phyloP scores from a whole-genome alignment of 2,888 invertebrate genomes.

The Punctoribates punctum region DNA sequence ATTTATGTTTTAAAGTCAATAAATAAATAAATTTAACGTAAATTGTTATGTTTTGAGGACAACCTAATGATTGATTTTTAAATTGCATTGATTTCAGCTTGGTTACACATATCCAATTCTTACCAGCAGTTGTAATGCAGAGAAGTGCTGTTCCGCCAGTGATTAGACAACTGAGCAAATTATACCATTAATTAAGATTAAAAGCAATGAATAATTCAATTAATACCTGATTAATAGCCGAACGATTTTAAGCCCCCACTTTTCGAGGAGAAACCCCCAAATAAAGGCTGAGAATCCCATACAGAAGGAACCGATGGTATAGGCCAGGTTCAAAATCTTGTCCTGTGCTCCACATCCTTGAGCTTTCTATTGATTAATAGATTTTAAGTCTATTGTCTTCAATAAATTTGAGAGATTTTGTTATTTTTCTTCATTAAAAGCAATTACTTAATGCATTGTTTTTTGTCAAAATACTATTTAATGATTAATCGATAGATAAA shows the following conservation, averaged over 20 bases:
- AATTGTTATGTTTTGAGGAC: no score
- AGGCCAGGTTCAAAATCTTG: slow-evolving; percentile 47
- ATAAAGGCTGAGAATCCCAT: slow-evolving; percentile 48
- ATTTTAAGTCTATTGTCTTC: no score
- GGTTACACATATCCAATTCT: no score
- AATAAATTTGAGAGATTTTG: background rate
- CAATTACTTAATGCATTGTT: background rate
- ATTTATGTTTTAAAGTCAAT: no score
- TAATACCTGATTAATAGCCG: slow-evolving; percentile 48
- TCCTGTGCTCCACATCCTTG: slow-evolving; percentile 46
- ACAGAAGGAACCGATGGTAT: slow-evolving; percentile 48
- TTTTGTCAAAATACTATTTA: background rate
- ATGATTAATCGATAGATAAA: no score
- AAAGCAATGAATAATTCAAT: background rate
- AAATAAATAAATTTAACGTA: background rate
- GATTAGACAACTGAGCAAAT: background rate
- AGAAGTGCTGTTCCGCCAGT: background rate
- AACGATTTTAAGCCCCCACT: slow-evolving; percentile 47
- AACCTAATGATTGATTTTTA: no score
- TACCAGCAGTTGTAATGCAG: background rate
- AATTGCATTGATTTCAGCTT: no score
- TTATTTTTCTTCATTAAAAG: background rate
- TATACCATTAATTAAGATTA: background rate
- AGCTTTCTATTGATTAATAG: background rate
- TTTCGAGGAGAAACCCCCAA: slow-evolving; percentile 49